Evolutionary conservation across 2,888 invertebrate genomes (phyloP).

Genomic region (Plusia festucae): DNA sequence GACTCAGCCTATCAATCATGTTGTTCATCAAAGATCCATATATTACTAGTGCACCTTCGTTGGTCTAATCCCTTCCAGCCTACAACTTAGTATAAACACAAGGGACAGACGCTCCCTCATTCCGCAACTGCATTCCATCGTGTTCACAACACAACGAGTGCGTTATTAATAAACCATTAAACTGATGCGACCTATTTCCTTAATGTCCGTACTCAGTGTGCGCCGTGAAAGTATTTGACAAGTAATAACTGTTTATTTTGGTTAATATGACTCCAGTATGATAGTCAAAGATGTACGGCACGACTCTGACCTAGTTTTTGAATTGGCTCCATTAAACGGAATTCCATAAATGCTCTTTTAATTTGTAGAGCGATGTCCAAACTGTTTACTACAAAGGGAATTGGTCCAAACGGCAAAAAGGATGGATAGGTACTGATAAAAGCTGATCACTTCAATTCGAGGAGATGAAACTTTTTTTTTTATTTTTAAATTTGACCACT

Average conservation of each 20-base stretch:
- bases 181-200: constrained; percentile 56
- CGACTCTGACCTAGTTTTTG: constrained; percentile 36
- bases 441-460: no score
- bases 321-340: constrained; percentile 14
- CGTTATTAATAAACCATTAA: constrained; percentile 61
- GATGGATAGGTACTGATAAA: neutral
- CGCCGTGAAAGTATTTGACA: constrained; percentile 42
- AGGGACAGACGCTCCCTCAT: constrained; percentile 34
- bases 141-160: constrained; percentile 39
- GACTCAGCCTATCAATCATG: neutral
- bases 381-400: neutral
- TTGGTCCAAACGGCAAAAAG: neutral
- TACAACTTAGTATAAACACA: constrained; percentile 21
- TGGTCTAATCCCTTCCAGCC: neutral
- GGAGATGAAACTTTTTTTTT: no score
- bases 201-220: constrained; percentile 36
- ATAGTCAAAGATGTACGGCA: constrained; percentile 6
- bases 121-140: constrained; percentile 46
- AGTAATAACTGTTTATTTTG: constrained; percentile 30
- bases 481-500: no score
- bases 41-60: neutral
- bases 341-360: constrained; percentile 20
- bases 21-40: neutral
- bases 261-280: constrained; percentile 31
- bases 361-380: neutral